A percentile compares a stretch with the other conserved stretches of the same genome.
These are phyloP conservation scores for Smutsia gigantea DNA, from an alignment of 2,797 vertebrate species.

Conservation along the genomic window DNA sequence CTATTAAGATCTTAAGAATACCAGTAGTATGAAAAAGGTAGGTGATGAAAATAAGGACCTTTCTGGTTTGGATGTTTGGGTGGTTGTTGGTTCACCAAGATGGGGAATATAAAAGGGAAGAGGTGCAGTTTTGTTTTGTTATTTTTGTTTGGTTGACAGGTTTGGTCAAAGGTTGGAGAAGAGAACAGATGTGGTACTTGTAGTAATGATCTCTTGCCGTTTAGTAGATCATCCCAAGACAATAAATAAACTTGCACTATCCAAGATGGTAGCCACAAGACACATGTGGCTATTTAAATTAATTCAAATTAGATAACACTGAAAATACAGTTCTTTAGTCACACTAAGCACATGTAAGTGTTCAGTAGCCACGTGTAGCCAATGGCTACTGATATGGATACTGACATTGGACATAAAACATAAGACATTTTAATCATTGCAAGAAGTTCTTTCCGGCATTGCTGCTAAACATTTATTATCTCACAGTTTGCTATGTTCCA, in stretches of 20 bases:
- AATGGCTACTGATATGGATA: not conserved
- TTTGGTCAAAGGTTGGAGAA: not conserved
- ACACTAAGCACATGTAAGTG: not conserved
- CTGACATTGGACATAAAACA: not conserved
- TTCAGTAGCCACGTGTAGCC: not conserved
- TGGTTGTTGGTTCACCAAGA: not conserved
- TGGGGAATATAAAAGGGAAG: not conserved
- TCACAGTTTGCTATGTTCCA: not conserved
- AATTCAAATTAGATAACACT: conserved; percentile 23
- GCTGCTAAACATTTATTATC: conserved; percentile 8
- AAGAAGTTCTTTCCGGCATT: not conserved
- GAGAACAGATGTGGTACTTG: not conserved
- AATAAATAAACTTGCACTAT: not conserved
- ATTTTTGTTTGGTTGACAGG: not conserved
- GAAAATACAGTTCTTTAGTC: conserved; percentile 17
- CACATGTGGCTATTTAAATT: conserved; percentile 22
- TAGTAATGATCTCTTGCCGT: not conserved
- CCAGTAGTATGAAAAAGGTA: not conserved
- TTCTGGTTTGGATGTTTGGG: not conserved
- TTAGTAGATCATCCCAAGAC: not conserved
- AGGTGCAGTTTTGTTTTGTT: not conserved
- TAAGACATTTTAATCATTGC: not conserved
- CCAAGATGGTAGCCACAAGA: not conserved
- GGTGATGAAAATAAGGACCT: not conserved
- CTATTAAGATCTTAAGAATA: not conserved